Conservation (phyloP, 2,113 vertebrate genomes). For the Pantherophis guttatus region DNA sequence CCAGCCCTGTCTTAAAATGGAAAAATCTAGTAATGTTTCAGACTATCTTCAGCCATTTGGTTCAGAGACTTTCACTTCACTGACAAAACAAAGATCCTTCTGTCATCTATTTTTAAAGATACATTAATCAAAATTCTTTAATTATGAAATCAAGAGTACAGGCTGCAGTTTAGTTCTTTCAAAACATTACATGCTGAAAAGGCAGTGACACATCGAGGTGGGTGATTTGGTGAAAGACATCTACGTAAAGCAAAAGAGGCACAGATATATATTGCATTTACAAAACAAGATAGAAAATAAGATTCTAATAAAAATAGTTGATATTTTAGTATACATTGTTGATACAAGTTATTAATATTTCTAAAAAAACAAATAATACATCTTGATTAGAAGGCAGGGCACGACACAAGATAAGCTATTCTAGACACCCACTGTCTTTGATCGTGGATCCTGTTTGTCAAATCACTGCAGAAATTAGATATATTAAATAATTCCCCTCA, state of each 20-base stretch:
- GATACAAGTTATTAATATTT: not conserved
- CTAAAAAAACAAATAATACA: not conserved
- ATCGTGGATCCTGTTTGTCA: not conserved
- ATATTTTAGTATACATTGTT: not conserved
- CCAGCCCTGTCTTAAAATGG: not conserved
- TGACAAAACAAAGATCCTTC: not conserved
- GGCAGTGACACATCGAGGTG: not conserved
- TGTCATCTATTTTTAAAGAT: not conserved
- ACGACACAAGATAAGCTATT: not conserved
- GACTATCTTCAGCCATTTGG: not conserved
- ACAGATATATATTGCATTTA: not conserved
- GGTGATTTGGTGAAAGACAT: not conserved
- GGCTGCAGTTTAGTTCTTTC: not conserved
- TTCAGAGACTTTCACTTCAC: not conserved
- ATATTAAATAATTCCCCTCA: not conserved
- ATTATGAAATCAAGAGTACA: not conserved
- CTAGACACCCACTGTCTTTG: not conserved
- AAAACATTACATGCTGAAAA: not conserved
- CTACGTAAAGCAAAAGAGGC: not conserved
- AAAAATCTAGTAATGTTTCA: not conserved
- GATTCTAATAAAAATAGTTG: not conserved
- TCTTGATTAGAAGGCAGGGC: not conserved
- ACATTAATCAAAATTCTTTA: not conserved
- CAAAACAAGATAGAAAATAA: not conserved
- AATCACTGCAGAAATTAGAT: not conserved